A percentile compares a stretch with the other conserved stretches of the same genome.
Evolutionary conservation across 2,888 invertebrate genomes (phyloP).

Genomic region (Exocentrus adspersus): DNA sequence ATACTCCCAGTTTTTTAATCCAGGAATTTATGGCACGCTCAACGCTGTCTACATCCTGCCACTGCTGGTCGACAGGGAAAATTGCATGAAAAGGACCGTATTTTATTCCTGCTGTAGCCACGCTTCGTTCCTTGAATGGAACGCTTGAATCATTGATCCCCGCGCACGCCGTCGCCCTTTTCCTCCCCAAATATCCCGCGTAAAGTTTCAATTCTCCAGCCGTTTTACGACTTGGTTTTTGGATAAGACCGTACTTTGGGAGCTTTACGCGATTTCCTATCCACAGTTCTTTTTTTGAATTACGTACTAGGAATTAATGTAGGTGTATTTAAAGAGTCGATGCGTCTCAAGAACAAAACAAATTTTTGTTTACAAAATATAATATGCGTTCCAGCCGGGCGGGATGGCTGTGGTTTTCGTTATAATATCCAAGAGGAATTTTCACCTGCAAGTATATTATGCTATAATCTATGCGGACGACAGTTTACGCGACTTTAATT

Average conservation of each 20-base stretch:
- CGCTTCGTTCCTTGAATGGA: conserved; percentile 10
- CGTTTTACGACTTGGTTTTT: conserved; percentile 41
- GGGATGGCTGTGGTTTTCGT: no score
- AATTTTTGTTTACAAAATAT: no score
- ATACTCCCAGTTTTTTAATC: not conserved
- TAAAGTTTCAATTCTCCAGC: conserved; percentile 40
- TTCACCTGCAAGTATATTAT: not conserved
- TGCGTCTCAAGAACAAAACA: no score
- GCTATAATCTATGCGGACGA: not conserved
- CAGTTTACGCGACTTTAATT: no score
- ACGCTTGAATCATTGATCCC: conserved; percentile 26
- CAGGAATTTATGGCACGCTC: conserved; percentile 10
- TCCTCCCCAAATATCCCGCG: conserved; percentile 33
- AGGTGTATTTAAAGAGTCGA: no score
- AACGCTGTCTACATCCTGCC: conserved; percentile 1
- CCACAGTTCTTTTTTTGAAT: no score
- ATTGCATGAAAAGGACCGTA: conserved; percentile 4
- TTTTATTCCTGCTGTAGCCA: conserved; percentile 7
- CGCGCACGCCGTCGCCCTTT: no score
- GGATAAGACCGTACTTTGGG: conserved; percentile 33
- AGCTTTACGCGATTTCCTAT: conserved; percentile 33
- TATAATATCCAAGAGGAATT: not conserved
- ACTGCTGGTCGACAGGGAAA: conserved; percentile 4
- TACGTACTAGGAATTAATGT: no score
- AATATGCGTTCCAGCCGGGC: no score